Conservation (phyloP, 2,797 vertebrate species). For the Galago senegalensis region DNA sequence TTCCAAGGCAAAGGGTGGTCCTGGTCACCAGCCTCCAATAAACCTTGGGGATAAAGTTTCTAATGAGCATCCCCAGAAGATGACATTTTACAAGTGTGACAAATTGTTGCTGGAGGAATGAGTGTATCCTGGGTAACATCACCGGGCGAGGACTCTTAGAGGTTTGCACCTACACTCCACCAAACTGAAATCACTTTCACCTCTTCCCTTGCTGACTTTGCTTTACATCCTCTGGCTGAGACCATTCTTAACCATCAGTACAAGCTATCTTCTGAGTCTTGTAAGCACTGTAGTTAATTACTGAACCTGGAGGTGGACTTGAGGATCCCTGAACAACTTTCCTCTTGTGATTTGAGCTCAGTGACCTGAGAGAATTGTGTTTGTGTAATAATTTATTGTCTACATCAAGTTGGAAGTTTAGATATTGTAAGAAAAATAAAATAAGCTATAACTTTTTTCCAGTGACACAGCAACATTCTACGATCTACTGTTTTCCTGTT, state of each 20-base stretch:
- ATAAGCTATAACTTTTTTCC: background rate
- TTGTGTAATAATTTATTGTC: background rate
- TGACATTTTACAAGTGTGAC: background rate
- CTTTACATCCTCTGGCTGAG: background rate
- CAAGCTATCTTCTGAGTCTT: background rate
- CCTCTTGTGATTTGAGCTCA: background rate
- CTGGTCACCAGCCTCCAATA: background rate
- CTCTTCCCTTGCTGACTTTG: background rate
- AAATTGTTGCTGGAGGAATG: background rate
- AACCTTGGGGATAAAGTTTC: background rate
- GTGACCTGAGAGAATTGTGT: background rate
- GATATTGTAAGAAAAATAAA: background rate
- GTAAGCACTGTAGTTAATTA: background rate
- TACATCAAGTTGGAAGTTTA: background rate
- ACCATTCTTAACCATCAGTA: background rate
- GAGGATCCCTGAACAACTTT: background rate
- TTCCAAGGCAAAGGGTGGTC: background rate
- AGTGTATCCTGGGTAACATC: background rate
- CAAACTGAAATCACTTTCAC: rapidly evolving
- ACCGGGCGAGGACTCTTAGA: background rate
- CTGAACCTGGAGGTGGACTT: background rate
- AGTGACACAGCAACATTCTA: background rate
- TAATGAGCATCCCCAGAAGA: background rate
- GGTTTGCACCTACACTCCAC: background rate
- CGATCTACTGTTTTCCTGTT: background rate